Conservation (phyloP, 2,113 vertebrate genomes). For the Thermophis baileyi region DNA sequence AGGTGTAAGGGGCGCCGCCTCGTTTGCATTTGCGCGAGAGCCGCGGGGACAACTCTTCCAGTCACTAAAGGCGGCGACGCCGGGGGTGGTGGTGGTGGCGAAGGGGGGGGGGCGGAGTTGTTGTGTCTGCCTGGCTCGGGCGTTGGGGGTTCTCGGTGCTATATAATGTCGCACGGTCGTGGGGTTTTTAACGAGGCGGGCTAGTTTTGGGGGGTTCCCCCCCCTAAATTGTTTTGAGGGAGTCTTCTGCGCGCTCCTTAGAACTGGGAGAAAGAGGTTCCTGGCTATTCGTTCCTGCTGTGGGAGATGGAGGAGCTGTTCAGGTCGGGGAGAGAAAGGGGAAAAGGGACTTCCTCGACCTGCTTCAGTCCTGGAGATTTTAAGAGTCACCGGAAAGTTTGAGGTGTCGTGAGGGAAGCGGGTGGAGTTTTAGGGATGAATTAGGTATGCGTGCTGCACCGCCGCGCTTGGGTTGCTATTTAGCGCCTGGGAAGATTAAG, state of each 20-base stretch:
- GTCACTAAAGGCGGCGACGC: background rate
- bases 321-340: background rate
- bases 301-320: background rate
- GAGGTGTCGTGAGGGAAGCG: background rate
- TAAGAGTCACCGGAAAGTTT: background rate
- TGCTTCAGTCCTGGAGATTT: background rate
- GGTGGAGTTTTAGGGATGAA: background rate
- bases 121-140: background rate
- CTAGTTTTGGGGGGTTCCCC: background rate
- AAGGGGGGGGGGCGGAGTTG: background rate
- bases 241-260: too few species aligned
- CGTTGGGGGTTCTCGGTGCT: background rate
- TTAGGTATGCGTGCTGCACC: background rate
- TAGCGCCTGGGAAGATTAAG: background rate
- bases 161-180: background rate
- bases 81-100: background rate
- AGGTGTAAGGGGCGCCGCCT: conserved; percentile 8
- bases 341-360: background rate
- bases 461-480: background rate
- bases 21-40: background rate
- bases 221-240: background rate
- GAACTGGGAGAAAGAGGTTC: background rate
- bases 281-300: background rate
- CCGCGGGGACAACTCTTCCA: background rate
- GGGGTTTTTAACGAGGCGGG: background rate